Evolutionary conservation across 1,140 invertebrate species (phyloP).

Genomic region (Sipha flava): DNA sequence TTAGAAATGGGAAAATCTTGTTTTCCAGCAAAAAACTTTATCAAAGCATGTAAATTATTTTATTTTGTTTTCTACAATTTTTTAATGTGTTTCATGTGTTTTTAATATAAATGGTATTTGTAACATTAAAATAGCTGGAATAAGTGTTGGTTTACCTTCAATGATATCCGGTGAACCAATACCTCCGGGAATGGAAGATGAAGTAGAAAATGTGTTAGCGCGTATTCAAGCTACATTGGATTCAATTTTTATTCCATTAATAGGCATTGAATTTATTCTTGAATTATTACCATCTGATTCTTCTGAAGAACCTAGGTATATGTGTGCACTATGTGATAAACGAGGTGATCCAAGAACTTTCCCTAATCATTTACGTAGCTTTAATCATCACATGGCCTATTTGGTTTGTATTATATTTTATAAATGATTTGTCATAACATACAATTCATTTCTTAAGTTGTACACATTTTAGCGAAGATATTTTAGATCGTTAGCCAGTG

Average conservation of each 20-base stretch:
- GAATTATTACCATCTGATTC: conserved; percentile 52
- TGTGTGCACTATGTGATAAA: conserved; percentile 66
- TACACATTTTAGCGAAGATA: conserved; percentile 30
- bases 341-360: conserved; percentile 64
- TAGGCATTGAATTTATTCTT: conserved; percentile 61
- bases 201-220: conserved; percentile 46
- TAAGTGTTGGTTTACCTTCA: conserved; percentile 30
- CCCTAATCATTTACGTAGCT: conserved; percentile 63
- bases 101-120: neutral
- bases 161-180: conserved; percentile 57
- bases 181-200: conserved; percentile 61
- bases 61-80: neutral
- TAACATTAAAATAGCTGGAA: neutral
- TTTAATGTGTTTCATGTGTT: neutral
- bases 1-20: conserved; percentile 24
- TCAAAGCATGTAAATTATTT: neutral
- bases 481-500: conserved; percentile 36
- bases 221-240: conserved; percentile 52
- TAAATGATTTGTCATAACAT: neutral
- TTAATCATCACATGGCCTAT: conserved; percentile 57
- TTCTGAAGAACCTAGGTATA: conserved; percentile 57
- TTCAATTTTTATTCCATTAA: conserved; percentile 44
- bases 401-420: conserved; percentile 43
- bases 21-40: conserved; percentile 29
- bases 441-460: neutral